Conservation (phyloP, 2,888 invertebrate species). For the Schizaphis graminum region DNA sequence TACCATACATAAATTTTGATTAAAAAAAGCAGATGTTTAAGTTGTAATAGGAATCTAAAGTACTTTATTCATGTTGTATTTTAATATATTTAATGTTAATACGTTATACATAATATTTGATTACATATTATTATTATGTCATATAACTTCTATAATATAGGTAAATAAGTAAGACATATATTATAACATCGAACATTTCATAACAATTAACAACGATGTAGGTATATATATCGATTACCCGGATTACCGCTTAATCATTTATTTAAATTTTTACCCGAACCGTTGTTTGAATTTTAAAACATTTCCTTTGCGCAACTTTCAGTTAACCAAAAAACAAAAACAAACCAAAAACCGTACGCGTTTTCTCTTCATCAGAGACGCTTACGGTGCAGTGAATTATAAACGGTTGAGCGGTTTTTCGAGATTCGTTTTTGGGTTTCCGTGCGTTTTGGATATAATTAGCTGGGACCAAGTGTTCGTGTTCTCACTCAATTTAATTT, state of each 20-base stretch:
- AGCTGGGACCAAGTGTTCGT: constrained; percentile 66
- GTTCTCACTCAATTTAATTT: constrained; percentile 67
- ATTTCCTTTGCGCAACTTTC: neutral
- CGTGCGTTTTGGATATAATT: constrained; percentile 58
- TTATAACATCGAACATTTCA: neutral
- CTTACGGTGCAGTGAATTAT: constrained; percentile 20
- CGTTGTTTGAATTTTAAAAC: neutral
- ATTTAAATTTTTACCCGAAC: neutral
- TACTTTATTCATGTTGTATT: neutral
- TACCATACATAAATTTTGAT: neutral
- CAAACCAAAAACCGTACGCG: neutral
- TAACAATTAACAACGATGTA: neutral
- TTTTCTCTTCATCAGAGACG: constrained; percentile 37
- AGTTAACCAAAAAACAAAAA: neutral
- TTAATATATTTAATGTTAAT: neutral
- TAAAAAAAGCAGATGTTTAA: neutral
- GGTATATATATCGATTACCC: neutral
- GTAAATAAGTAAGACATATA: neutral
- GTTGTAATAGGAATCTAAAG: neutral
- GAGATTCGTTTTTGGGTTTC: constrained; percentile 58
- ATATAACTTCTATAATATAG: neutral
- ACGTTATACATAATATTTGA: too few species aligned
- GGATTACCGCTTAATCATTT: neutral
- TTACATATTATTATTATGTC: neutral
- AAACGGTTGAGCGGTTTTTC: constrained; percentile 56